Percentiles rank a stretch among this genome's conserved stretches.
These are phyloP conservation scores for Drosophila buzzatii DNA, from an alignment of 2,888 invertebrate genomes.

Conservation along the genomic window DNA sequence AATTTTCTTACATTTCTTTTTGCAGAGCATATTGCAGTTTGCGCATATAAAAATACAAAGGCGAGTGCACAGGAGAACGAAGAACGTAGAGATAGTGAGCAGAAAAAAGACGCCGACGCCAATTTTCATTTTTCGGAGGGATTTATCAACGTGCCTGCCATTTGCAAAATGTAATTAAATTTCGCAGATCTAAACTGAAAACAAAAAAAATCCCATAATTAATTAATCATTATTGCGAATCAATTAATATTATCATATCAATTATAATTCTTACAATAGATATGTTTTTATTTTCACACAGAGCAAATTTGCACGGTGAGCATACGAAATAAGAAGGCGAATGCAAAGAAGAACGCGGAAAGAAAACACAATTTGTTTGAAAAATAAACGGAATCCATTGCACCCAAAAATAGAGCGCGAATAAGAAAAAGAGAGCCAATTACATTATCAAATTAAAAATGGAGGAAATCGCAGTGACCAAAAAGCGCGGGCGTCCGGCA, in stretches of 20 bases:
- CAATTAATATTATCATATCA: neutral
- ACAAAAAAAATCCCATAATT: neutral
- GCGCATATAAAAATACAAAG: conserved; percentile 27
- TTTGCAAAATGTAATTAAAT: conserved; percentile 28
- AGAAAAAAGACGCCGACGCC: conserved; percentile 48
- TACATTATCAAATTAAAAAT: conserved; percentile 20
- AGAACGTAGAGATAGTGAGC: conserved; percentile 25
- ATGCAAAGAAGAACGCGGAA: conserved; percentile 14
- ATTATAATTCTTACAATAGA: neutral
- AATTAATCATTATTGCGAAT: neutral
- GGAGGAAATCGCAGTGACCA: conserved; percentile 51
- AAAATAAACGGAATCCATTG: neutral
- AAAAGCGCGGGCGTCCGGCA: conserved; percentile 65
- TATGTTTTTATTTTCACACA: conserved; percentile 21
- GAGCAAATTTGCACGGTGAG: conserved; percentile 10
- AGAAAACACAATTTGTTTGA: conserved; percentile 1
- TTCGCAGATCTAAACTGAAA: neutral
- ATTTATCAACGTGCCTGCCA: conserved; percentile 23
- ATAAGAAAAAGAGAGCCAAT: neutral
- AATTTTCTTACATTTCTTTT: conserved; percentile 2
- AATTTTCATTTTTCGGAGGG: conserved; percentile 47
- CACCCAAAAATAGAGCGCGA: conserved; percentile 6
- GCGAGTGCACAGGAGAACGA: conserved; percentile 24
- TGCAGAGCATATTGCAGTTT: conserved; percentile 16
- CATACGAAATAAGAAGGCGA: conserved; percentile 31